These are phyloP conservation scores for Odobenus rosmarus DNA, from an alignment of 2,113 vertebrate species.

Conservation along the genomic window DNA sequence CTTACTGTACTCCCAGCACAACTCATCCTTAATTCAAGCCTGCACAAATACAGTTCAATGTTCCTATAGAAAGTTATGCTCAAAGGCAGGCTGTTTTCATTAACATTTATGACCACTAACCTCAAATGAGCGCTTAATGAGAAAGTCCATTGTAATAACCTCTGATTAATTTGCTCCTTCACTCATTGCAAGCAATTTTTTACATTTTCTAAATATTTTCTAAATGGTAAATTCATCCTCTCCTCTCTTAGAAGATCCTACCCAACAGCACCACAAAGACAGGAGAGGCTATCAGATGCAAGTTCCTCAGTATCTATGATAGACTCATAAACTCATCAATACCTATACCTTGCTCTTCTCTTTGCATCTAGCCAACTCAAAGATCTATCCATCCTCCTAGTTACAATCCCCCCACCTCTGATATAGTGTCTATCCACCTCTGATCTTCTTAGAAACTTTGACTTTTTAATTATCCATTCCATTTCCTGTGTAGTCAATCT, in stretches of 20 bases:
- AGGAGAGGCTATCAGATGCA: neutral
- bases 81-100: neutral
- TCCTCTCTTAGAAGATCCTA: neutral
- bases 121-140: neutral
- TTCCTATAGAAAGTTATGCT: neutral
- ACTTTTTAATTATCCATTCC: neutral
- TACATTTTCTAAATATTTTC: neutral
- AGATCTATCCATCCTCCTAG: neutral
- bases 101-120: neutral
- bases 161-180: neutral
- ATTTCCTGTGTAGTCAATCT: neutral
- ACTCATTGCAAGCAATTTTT: neutral
- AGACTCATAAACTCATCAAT: neutral
- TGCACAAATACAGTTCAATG: neutral
- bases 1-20: neutral
- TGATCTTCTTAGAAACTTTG: neutral
- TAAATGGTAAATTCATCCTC: neutral
- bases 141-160: neutral
- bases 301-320: neutral
- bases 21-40: neutral
- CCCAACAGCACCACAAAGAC: neutral
- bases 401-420: neutral
- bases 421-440: neutral
- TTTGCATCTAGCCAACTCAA: neutral
- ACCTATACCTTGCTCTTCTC: neutral